phyloP scores from a whole-genome alignment of 2,888 invertebrate species.

The Mechanitis messenoides region DNA sequence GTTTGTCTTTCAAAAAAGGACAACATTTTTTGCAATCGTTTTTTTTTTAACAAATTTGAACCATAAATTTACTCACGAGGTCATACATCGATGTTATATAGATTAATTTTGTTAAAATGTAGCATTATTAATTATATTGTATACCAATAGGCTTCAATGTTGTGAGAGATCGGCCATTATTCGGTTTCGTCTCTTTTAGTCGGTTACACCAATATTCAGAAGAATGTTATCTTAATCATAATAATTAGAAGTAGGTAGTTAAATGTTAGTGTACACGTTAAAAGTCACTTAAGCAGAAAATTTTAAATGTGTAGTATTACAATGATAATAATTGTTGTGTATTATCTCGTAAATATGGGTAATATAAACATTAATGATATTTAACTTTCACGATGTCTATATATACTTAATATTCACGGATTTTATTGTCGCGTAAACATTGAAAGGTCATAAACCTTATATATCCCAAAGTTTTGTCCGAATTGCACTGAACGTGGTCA shows the following conservation, averaged over 20 bases:
- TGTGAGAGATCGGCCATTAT: background rate
- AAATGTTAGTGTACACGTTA: conserved; percentile 23
- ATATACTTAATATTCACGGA: too few relatives aligned
- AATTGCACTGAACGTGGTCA: too few relatives aligned
- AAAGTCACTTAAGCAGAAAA: conserved; percentile 19
- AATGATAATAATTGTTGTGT: conserved; percentile 11
- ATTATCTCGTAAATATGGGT: background rate
- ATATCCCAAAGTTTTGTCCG: too few relatives aligned
- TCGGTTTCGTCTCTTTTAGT: background rate
- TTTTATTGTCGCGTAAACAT: too few relatives aligned
- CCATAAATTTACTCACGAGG: too few relatives aligned
- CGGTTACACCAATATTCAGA: conserved; percentile 11
- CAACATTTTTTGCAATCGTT: too few relatives aligned
- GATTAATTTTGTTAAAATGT: conserved; percentile 3
- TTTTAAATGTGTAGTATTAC: conserved; percentile 22
- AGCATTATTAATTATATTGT: conserved; percentile 2
- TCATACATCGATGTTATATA: background rate
- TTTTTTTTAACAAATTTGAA: too few relatives aligned
- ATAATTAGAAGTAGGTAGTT: conserved; percentile 24
- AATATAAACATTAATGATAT: background rate
- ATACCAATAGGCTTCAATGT: conserved; percentile 16
- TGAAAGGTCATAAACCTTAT: too few relatives aligned
- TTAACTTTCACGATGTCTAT: too few relatives aligned
- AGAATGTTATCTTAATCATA: conserved; percentile 9
- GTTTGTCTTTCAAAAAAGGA: too few relatives aligned